Evolutionary conservation across 2,888 invertebrate species (phyloP).

Genomic region (Nephrocerus scutellatus): DNA sequence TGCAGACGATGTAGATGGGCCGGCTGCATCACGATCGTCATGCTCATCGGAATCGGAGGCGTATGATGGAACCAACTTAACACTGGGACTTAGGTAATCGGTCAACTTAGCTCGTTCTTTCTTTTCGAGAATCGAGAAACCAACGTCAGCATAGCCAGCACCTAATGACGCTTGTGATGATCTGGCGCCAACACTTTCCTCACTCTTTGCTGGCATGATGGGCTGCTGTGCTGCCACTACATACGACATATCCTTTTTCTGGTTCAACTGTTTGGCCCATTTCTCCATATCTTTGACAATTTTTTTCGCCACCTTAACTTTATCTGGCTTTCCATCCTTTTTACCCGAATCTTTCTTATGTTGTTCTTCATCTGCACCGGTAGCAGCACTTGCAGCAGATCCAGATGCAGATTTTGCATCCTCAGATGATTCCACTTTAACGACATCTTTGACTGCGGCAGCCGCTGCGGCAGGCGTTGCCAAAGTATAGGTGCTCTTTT

Average conservation of each 20-base stretch:
- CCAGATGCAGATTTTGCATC: conserved; percentile 15
- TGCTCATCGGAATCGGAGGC: conserved; percentile 57
- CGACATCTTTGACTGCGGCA: conserved; percentile 34
- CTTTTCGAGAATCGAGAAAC: conserved; percentile 85
- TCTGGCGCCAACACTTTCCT: conserved; percentile 16
- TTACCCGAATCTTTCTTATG: conserved; percentile 46
- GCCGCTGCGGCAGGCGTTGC: conserved; percentile 40
- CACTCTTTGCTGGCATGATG: conserved; percentile 29
- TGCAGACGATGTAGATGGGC: conserved; percentile 32
- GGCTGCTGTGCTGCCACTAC: conserved; percentile 41
- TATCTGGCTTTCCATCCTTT: conserved; percentile 76
- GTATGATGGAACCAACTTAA: conserved; percentile 56
- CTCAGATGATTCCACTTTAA: conserved; percentile 24
- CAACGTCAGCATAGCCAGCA: conserved; percentile 80
- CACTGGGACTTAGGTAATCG: conserved; percentile 39
- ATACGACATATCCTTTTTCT: conserved; percentile 70
- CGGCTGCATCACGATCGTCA: conserved; percentile 22
- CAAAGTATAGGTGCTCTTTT: conserved; percentile 55
- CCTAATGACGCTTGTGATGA: conserved; percentile 4
- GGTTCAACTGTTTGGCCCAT: conserved; percentile 96
- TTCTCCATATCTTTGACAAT: conserved; percentile 81
- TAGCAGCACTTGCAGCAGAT: conserved; percentile 19
- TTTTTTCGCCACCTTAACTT: conserved; percentile 95
- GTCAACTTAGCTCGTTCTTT: conserved; percentile 49
- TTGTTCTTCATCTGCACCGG: conserved; percentile 26